phyloP scores from a whole-genome alignment of 2,888 invertebrate genomes.

The Ennomos fuscantarius region DNA sequence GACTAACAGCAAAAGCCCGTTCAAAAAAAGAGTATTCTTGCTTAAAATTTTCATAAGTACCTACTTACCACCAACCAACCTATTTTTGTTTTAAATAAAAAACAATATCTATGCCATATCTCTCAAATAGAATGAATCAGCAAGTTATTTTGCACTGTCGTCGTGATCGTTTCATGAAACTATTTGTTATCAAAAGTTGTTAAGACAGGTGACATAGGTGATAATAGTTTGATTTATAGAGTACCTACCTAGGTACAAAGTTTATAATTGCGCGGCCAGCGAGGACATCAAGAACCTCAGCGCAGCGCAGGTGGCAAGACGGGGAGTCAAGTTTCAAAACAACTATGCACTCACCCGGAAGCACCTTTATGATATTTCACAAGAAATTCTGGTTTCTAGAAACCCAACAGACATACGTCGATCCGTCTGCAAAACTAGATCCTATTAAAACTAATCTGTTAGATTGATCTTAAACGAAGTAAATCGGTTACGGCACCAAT shows the following conservation, averaged over 20 bases:
- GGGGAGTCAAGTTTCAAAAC: slow-evolving; percentile 63
- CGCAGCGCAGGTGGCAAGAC: slow-evolving; percentile 50
- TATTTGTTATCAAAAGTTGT: slow-evolving; percentile 12
- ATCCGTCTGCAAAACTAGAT: slow-evolving; percentile 16
- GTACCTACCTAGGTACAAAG: slow-evolving; percentile 25
- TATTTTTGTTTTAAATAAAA: too few relatives aligned
- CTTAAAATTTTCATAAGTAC: too few relatives aligned
- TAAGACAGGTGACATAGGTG: slow-evolving; percentile 16
- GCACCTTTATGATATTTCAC: slow-evolving; percentile 52
- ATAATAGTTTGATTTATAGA: slow-evolving; percentile 24
- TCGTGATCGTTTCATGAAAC: background rate
- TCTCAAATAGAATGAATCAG: too few relatives aligned
- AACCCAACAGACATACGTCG: slow-evolving; percentile 20
- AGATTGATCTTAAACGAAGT: too few relatives aligned
- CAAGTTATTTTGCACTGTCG: too few relatives aligned
- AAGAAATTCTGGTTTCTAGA: slow-evolving; percentile 49
- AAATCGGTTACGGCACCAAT: too few relatives aligned
- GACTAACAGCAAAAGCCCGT: too few relatives aligned
- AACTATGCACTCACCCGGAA: slow-evolving; percentile 60
- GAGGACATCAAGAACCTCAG: slow-evolving; percentile 22
- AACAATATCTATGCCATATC: too few relatives aligned
- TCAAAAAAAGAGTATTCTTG: too few relatives aligned
- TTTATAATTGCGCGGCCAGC: slow-evolving; percentile 29
- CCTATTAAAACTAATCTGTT: slow-evolving; percentile 3
- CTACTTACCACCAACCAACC: too few relatives aligned